Conservation (phyloP, 2,888 invertebrate species). For the Drepanosiphum platanoidis region DNA sequence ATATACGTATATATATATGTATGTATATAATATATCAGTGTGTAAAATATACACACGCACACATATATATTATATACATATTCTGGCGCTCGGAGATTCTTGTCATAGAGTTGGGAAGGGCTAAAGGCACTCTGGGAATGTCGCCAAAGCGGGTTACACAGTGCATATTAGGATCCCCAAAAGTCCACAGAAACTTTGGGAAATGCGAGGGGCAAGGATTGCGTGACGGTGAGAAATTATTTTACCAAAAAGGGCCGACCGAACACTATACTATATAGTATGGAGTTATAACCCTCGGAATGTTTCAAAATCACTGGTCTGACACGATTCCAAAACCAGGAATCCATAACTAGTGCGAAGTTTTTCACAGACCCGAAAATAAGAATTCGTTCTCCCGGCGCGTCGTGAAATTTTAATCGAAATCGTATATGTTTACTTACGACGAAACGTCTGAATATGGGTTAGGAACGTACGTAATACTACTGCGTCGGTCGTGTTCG, state of each 20-base stretch:
- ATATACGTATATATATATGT: not conserved
- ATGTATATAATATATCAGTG: too few relatives aligned
- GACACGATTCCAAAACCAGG: slow-evolving; percentile 51
- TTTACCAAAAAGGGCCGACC: slow-evolving; percentile 30
- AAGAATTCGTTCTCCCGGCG: too few relatives aligned
- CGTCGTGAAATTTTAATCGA: too few relatives aligned
- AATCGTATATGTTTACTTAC: too few relatives aligned
- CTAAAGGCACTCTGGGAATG: slow-evolving; percentile 60
- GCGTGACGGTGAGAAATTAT: slow-evolving; percentile 55
- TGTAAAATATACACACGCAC: too few relatives aligned
- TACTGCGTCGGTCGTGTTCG: too few relatives aligned
- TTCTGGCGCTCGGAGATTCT: slow-evolving; percentile 38
- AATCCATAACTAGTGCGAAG: slow-evolving; percentile 30
- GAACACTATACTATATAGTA: not conserved
- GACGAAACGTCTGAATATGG: too few relatives aligned
- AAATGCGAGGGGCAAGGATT: slow-evolving; percentile 32
- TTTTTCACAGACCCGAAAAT: too few relatives aligned
- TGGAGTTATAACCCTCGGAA: slow-evolving; percentile 37
- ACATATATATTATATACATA: too few relatives aligned
- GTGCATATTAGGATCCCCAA: slow-evolving; percentile 18
- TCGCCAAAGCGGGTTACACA: slow-evolving; percentile 52
- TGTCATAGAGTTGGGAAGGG: slow-evolving; percentile 38
- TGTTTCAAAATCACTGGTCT: slow-evolving; percentile 48
- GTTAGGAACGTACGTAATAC: too few relatives aligned
- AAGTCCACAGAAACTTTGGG: slow-evolving; percentile 53